Evolutionary conservation across 2,113 vertebrate genomes (phyloP).

Genomic region (Poicephalus meyeri): DNA sequence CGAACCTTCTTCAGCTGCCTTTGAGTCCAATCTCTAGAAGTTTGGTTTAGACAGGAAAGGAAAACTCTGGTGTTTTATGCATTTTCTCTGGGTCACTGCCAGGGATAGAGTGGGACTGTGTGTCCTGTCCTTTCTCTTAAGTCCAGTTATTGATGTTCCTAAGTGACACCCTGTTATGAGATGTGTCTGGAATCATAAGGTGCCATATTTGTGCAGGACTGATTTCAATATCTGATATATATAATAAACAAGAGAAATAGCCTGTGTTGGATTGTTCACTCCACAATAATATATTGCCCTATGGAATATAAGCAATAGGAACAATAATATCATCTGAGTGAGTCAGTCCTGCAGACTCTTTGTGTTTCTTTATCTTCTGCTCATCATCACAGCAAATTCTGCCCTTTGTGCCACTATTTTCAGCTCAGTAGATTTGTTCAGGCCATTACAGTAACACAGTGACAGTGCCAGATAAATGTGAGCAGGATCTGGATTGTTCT

Average conservation of each 20-base stretch:
- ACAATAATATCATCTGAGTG: slow-evolving; percentile 24
- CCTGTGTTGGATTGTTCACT: not conserved
- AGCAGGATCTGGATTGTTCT: not conserved
- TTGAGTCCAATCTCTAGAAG: not conserved
- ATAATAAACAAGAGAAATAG: slow-evolving; percentile 37
- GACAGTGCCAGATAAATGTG: not conserved
- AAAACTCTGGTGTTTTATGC: not conserved
- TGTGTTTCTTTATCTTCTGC: not conserved
- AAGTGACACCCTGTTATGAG: slow-evolving; percentile 26
- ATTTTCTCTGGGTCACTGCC: not conserved
- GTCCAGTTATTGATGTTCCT: slow-evolving; percentile 35
- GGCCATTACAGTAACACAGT: not conserved
- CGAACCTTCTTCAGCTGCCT: not conserved
- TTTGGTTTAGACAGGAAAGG: not conserved
- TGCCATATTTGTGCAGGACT: not conserved
- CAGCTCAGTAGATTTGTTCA: not conserved
- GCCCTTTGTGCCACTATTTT: not conserved
- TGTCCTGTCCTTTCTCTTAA: not conserved
- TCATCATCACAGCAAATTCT: not conserved
- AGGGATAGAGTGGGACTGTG: not conserved
- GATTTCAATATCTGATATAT: slow-evolving; percentile 49
- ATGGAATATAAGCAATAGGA: slow-evolving; percentile 31
- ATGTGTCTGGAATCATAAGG: slow-evolving; percentile 29
- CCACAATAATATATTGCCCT: not conserved
- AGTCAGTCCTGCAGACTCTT: not conserved